phyloP scores from a whole-genome alignment of 2,888 invertebrate genomes.

The Acanthoscelides obtectus region DNA sequence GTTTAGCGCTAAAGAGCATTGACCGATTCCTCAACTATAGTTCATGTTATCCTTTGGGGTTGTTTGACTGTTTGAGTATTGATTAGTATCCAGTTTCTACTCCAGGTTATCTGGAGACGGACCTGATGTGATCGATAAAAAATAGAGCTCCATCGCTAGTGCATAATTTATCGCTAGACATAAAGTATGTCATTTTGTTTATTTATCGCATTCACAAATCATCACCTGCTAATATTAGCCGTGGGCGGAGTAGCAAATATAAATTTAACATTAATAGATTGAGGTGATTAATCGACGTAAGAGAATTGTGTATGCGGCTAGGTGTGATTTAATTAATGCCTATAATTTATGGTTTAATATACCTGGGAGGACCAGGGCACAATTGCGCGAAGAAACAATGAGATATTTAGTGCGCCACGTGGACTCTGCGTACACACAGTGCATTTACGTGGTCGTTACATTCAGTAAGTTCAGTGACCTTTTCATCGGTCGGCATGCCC shows the following conservation, averaged over 20 bases:
- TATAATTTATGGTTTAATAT: background rate
- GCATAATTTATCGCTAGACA: conserved; percentile 19
- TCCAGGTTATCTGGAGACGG: too few relatives aligned
- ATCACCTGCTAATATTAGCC: conserved; percentile 19
- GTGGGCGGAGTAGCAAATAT: background rate
- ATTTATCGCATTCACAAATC: conserved; percentile 25
- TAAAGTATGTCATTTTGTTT: conserved; percentile 23
- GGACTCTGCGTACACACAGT: too few relatives aligned
- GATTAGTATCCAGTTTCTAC: too few relatives aligned
- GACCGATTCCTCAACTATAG: too few relatives aligned
- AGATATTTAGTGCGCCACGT: too few relatives aligned
- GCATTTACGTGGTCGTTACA: too few relatives aligned
- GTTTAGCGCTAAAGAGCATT: too few relatives aligned
- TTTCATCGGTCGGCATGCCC: too few relatives aligned
- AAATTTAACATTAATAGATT: conserved; percentile 5
- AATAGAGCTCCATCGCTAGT: background rate
- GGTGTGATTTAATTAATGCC: background rate
- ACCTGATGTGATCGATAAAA: too few relatives aligned
- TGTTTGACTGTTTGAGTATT: too few relatives aligned
- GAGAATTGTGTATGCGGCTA: conserved; percentile 9
- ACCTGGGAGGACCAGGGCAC: background rate
- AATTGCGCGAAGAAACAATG: background rate
- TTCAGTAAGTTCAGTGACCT: too few relatives aligned
- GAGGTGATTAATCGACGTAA: conserved; percentile 10
- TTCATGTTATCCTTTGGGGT: too few relatives aligned